Percentiles rank a stretch among this genome's conserved stretches.
Conservation (phyloP, 2,113 vertebrate genomes). For the Neotoma lepida region DNA sequence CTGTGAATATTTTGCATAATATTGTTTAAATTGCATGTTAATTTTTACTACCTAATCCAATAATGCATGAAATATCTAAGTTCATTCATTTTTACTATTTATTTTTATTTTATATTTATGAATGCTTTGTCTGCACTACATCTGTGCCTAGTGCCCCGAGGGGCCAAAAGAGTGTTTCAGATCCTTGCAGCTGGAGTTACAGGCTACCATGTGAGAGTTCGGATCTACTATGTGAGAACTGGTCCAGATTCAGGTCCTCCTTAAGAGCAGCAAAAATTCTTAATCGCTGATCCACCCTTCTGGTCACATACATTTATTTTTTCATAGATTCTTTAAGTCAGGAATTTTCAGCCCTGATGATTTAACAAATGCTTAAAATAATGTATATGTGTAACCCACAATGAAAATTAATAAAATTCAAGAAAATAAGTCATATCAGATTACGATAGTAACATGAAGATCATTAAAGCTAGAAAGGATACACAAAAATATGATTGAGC, state of each 20-base stretch:
- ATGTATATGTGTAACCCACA: not conserved
- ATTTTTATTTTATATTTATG: not conserved
- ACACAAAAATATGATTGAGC: not conserved
- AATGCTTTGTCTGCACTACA: not conserved
- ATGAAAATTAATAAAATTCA: not conserved
- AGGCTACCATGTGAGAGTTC: not conserved
- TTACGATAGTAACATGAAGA: not conserved
- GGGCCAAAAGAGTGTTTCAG: not conserved
- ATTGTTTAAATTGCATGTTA: not conserved
- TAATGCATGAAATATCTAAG: not conserved
- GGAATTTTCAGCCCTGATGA: not conserved
- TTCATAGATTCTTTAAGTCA: not conserved
- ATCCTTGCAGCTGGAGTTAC: not conserved
- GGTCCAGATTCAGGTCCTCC: not conserved
- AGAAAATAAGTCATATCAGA: not conserved
- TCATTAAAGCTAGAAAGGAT: not conserved
- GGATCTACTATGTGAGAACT: not conserved
- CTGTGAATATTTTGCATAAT: not conserved
- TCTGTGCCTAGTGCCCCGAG: not conserved
- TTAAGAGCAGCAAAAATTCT: not conserved
- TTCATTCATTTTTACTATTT: not conserved
- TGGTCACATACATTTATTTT: not conserved
- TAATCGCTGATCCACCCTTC: not conserved
- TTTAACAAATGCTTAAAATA: conserved; percentile 31
- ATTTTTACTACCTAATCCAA: not conserved